Percentiles rank a stretch among this genome's conserved stretches.
Evolutionary conservation across 2,113 vertebrate species (phyloP).

Genomic region (Chrysochloris asiatica): DNA sequence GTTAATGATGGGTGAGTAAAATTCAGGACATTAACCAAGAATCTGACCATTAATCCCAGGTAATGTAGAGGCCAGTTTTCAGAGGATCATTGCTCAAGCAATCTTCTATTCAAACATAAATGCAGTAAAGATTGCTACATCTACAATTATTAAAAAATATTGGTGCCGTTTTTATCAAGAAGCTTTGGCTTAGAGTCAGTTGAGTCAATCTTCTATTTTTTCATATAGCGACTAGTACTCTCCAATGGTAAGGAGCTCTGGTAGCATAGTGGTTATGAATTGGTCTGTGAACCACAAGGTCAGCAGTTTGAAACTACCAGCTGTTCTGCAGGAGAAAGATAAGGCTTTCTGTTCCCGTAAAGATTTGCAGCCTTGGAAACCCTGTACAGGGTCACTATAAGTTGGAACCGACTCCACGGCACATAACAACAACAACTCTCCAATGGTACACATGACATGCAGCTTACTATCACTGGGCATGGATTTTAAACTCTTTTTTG

Average conservation of each 20-base stretch:
- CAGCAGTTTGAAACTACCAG: no score
- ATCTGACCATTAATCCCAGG: slow-evolving; percentile 66
- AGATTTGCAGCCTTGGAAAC: no score
- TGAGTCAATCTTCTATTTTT: background rate
- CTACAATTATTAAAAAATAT: slow-evolving; percentile 24
- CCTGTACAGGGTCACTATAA: no score
- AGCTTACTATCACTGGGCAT: background rate
- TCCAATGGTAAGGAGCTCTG: no score
- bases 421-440: no score
- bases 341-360: no score
- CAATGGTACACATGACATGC: background rate
- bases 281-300: no score
- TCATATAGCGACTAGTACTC: background rate
- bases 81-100: slow-evolving; percentile 64
- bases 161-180: background rate
- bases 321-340: no score
- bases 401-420: no score
- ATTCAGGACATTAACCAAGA: slow-evolving; percentile 49
- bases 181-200: background rate
- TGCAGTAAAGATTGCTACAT: background rate
- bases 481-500: background rate
- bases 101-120: slow-evolving; percentile 59
- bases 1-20: slow-evolving; percentile 47
- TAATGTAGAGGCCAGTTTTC: slow-evolving; percentile 39
- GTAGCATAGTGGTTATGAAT: no score